Conservation (phyloP, 1,140 invertebrate species). For the Trichomalopsis sarcophagae region DNA sequence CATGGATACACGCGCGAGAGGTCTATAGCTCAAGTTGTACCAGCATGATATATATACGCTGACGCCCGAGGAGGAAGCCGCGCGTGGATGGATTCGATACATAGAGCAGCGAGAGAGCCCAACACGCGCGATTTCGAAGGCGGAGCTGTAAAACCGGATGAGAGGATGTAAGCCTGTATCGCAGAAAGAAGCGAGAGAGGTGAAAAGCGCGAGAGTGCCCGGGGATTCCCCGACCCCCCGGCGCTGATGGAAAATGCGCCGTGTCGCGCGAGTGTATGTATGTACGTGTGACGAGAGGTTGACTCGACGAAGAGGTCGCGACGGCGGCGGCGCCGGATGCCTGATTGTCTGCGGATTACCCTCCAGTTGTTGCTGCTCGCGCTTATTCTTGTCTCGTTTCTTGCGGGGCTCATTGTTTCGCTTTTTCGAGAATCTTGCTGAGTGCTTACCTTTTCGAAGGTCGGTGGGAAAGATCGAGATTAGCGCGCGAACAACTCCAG, state of each 20-base stretch:
- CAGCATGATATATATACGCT: neutral
- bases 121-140: constrained; percentile 33
- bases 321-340: neutral
- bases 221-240: neutral
- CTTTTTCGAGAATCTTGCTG: neutral
- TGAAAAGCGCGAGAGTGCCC: neutral
- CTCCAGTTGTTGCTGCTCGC: neutral
- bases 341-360: constrained; percentile 30
- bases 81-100: constrained; percentile 41
- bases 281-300: neutral
- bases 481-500: neutral
- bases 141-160: constrained; percentile 37
- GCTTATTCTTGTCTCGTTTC: neutral
- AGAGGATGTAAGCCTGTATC: neutral
- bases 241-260: neutral
- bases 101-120: neutral
- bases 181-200: too few relatives aligned
- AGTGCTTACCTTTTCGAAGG: neutral
- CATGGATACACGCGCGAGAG: neutral
- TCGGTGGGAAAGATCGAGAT: neutral
- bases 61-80: constrained; percentile 25
- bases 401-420: neutral
- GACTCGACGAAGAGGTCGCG: constrained; percentile 12
- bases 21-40: neutral
- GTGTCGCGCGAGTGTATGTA: neutral